These are phyloP conservation scores for Fukomys damarensis DNA, from an alignment of 2,113 vertebrate genomes.

Conservation along the genomic window DNA sequence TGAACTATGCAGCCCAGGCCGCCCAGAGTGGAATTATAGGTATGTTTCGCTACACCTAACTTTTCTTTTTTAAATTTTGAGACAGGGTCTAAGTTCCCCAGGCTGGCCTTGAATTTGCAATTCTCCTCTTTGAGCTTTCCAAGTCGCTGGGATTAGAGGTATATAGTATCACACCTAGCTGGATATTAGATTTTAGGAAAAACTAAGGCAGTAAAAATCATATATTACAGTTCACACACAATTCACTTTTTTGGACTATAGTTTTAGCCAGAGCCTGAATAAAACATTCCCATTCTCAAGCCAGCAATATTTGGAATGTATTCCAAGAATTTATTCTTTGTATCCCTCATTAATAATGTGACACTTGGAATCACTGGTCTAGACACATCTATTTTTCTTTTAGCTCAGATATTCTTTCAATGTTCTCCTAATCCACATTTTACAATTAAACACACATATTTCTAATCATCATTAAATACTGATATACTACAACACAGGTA, in stretches of 20 bases:
- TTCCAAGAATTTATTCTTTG: slow-evolving; percentile 4
- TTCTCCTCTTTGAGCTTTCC: background rate
- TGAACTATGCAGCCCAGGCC: background rate
- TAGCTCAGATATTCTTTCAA: slow-evolving; percentile 1
- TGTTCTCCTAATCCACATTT: background rate
- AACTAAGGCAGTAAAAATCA: background rate
- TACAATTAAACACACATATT: background rate
- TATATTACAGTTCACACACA: background rate
- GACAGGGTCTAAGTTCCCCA: background rate
- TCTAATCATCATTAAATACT: background rate
- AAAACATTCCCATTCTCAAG: background rate
- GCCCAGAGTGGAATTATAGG: background rate
- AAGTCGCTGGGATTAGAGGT: background rate
- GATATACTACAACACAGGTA: background rate
- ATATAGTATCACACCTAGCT: background rate
- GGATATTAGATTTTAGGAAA: slow-evolving; percentile 33
- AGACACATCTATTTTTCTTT: background rate
- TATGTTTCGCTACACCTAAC: background rate
- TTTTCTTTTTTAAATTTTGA: background rate
- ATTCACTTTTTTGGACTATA: background rate
- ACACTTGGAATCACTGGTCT: background rate
- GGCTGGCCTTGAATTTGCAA: background rate
- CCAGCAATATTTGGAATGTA: background rate
- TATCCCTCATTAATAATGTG: background rate
- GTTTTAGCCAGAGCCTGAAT: background rate